Base-by-base conservation (phyloP, 2,113 vertebrate species). In the Tichodroma muraria region DNA sequence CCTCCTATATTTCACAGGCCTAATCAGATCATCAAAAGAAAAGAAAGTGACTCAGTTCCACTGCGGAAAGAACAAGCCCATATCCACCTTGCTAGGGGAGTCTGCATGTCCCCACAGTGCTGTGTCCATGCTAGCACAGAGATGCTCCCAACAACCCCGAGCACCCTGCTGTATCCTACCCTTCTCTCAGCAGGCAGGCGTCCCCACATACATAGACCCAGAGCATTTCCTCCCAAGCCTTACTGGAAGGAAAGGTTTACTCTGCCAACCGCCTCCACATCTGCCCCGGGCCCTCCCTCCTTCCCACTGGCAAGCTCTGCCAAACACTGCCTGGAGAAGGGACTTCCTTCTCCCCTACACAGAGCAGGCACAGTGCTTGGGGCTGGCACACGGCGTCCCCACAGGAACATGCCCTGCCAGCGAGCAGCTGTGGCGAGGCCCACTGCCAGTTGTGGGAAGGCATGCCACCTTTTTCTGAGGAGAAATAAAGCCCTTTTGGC, bases 61-160 rank as follows among this genome's bases (percentile, higher is more conserved):
- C 37, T 54, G 15, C 0, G 0, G 18, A 64, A 71, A 50, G 35
- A 64, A 53, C 0, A 0, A 85, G 13, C 18, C 49, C 0, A 0
- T 33, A 37, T 30, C 38, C 24, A 60, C 16, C 37, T 63, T 9
- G 2, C 24, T 1, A 2, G 45, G 66, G 23, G 22, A 61, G 3
- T 27, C 37, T 56, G 17, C 9, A 40, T 17, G 16, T 38, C 11
- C 5, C 18, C 2, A 0, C 1, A 1, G 30, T 15, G 9, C 35
- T 50, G 38, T 50, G 23, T 11, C 35, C 1, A 0, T 4, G 2
- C 13, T 1, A 1, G 30, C 17, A 25, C 6, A 1, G 50, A 77
- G 53, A 28, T 25, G 53, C 4, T 72, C 6, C 40, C 22, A 31
- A 33, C 0, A 4, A 33, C 4, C 50, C 31, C 4, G 7, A 14